phyloP scores from a whole-genome alignment of 2,113 vertebrate species.

The Dendropsophus ebraccatus region DNA sequence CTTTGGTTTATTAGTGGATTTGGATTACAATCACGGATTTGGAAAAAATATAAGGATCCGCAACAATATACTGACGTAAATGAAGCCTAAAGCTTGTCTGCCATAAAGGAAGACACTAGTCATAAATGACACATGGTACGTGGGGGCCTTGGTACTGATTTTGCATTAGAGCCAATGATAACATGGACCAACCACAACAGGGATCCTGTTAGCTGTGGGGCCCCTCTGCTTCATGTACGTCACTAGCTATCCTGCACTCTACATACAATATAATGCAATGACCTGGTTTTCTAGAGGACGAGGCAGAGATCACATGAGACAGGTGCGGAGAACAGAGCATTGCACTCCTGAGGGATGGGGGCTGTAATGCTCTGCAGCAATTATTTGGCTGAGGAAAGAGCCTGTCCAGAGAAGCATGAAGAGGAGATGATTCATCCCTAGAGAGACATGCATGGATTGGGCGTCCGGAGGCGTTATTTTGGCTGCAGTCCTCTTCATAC shows the following conservation, averaged over 20 bases:
- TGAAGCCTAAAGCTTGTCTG: too few relatives aligned
- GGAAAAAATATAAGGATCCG: too few relatives aligned
- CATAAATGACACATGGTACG: too few relatives aligned
- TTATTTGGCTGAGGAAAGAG: conserved; percentile 2
- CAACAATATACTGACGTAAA: too few relatives aligned
- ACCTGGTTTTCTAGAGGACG: not conserved
- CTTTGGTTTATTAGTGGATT: too few relatives aligned
- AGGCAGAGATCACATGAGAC: not conserved
- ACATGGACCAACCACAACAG: too few relatives aligned
- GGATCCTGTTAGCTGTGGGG: too few relatives aligned
- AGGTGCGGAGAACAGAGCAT: not conserved
- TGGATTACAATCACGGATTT: too few relatives aligned
- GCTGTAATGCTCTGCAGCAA: not conserved
- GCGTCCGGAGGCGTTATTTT: conserved; percentile 63
- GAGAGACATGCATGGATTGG: conserved; percentile 11
- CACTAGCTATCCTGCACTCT: not conserved
- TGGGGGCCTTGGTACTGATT: too few relatives aligned
- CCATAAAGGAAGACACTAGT: too few relatives aligned
- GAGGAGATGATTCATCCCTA: conserved; percentile 43
- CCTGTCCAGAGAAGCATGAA: conserved; percentile 12
- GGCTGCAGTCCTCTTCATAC: conserved; percentile 64
- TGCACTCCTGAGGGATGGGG: not conserved
- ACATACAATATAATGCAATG: not conserved
- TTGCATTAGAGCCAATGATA: too few relatives aligned
- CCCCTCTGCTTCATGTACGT: not conserved